Evolutionary conservation across 2,113 vertebrate genomes (phyloP), one percentile per base, ranked within the genome.

Genomic region (Desmodus rotundus): DNA sequence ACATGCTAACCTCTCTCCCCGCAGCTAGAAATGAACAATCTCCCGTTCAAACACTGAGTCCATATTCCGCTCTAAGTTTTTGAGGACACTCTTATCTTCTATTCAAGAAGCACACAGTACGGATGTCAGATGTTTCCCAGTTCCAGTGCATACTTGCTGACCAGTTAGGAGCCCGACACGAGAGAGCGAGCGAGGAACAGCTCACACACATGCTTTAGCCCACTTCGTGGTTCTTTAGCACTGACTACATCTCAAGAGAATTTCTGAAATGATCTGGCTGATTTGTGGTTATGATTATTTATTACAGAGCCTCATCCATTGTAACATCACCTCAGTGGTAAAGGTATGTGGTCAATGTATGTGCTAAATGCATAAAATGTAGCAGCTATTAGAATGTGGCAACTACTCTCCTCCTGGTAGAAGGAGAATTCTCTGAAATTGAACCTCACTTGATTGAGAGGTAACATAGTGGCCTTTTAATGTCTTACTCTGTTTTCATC

Each of bases 321-420:
- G 99, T 97, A 99, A 99, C 65, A 92, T 99, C 70, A 98, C 98
- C 96, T 99, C 99, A 12, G 95, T 98, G 88, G 97, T 96, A 70
- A 99, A 99, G 99, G 99, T 99, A 98, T 47, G 98, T 97, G 33
- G 14, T 74, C 41, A 17, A 15, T 17, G 9, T 4, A 1, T 17
- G 77, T 63, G 41, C 13, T 45, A 33, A 78, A 1, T 22, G 50
- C 22, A 45, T 78, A 72, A 73, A 28, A 52, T 26, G 11, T 26
- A 41, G 84, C 47, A 26, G 13, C 31, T 41, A 19, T 17, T 61
- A 61, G n/a, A 10, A 68, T 31, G 22, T 70, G n/a, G 58, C 45
- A 74, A 70, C 12, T 14, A 20, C 9, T 2, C 31, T 14, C 13
- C 13, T 61, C 28, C 38, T 31, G 7, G 8, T 13, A 41, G 63